Evolutionary conservation across 2,888 invertebrate genomes (phyloP).

Genomic region (Meteorus colon): DNA sequence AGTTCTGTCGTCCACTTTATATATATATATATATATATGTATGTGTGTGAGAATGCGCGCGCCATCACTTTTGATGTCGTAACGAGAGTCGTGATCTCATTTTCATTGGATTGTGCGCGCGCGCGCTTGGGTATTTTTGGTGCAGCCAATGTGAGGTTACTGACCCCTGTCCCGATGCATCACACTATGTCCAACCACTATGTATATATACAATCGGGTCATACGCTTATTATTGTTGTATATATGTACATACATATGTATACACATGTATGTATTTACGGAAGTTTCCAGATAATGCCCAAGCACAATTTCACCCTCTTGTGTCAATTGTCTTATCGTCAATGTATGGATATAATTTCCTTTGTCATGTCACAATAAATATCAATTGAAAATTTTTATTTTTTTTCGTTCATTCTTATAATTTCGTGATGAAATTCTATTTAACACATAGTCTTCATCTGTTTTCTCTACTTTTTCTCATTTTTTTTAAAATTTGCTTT

Average conservation of each 20-base stretch:
- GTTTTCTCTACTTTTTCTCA: too few species aligned
- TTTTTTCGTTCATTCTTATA: background rate
- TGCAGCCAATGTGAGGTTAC: constrained; percentile 63
- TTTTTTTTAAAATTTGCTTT: too few species aligned
- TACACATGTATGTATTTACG: constrained; percentile 48
- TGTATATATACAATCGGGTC: constrained; percentile 69
- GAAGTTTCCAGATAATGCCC: constrained; percentile 43
- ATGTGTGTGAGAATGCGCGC: constrained; percentile 42
- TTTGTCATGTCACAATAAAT: background rate
- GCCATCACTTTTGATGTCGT: constrained; percentile 71
- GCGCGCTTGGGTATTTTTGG: constrained; percentile 48
- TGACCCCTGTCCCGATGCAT: constrained; percentile 68
- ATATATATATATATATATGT: constrained; percentile 5
- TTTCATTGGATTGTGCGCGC: constrained; percentile 72
- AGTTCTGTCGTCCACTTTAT: constrained; percentile 41
- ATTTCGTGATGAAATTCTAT: too few species aligned
- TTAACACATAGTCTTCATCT: too few species aligned
- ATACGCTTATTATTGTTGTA: constrained; percentile 70
- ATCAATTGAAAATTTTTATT: background rate
- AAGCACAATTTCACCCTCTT: background rate
- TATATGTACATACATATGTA: constrained; percentile 50
- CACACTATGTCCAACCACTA: constrained; percentile 51
- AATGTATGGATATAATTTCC: background rate
- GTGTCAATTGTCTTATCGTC: background rate
- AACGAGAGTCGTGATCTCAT: constrained; percentile 73